These are phyloP conservation scores for Drosophila prostipennis DNA, from an alignment of 2,888 invertebrate species.

Conservation along the genomic window DNA sequence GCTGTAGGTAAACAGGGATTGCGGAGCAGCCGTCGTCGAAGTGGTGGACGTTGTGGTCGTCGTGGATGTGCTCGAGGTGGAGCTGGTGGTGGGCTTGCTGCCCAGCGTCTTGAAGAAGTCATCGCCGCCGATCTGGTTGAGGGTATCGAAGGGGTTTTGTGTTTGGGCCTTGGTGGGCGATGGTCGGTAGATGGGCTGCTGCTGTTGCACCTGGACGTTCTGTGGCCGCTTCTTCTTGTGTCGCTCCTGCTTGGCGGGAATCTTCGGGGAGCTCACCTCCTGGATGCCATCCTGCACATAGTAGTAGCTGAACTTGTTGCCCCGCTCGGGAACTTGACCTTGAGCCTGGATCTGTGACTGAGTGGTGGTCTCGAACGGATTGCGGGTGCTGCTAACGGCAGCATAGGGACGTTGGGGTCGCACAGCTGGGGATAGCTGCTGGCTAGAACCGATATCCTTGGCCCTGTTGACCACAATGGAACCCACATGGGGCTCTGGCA, in stretches of 20 bases:
- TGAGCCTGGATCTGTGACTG: conserved; percentile 11
- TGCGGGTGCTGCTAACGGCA: conserved; percentile 50
- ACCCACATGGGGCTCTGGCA: conserved; percentile 94
- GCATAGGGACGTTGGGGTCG: conserved; percentile 64
- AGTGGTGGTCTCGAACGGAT: conserved; percentile 63
- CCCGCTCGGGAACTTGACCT: conserved; percentile 61
- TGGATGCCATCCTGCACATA: conserved; percentile 80
- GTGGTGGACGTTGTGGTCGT: conserved; percentile 85
- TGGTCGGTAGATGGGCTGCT: conserved; percentile 71
- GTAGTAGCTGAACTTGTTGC: conserved; percentile 81
- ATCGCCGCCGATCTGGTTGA: conserved; percentile 82
- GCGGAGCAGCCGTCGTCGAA: conserved; percentile 77
- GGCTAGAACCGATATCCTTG: conserved; percentile 48
- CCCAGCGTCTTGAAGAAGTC: conserved; percentile 78
- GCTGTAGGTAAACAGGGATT: conserved; percentile 76
- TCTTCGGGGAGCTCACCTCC: conserved; percentile 81
- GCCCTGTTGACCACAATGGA: conserved; percentile 90
- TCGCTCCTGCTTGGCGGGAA: conserved; percentile 79
- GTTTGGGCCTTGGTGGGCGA: conserved; percentile 61
- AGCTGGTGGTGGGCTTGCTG: conserved; percentile 53
- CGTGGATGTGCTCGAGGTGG: conserved; percentile 83
- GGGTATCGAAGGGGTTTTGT: conserved; percentile 78
- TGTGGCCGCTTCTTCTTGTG: conserved; percentile 82
- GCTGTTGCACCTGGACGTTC: conserved; percentile 67
- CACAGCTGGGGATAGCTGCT: conserved; percentile 46